Evolutionary conservation across 1,140 invertebrate species (phyloP).

Genomic region (Popillia japonica): DNA sequence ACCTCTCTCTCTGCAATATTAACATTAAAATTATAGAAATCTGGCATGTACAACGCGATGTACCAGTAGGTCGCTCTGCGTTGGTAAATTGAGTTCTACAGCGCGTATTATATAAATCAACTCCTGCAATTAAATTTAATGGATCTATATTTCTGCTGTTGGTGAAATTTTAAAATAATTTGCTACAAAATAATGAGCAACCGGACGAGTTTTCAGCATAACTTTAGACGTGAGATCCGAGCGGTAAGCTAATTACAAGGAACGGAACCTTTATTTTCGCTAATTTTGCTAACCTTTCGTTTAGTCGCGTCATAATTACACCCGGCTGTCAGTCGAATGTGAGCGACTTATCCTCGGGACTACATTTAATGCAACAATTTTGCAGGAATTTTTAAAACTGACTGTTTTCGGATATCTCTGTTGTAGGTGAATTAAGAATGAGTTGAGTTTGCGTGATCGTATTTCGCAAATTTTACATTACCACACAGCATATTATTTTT

Average conservation of each 20-base stretch:
- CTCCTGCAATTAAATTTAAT: constrained; percentile 33
- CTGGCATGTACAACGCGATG: not conserved
- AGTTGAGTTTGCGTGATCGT: not conserved
- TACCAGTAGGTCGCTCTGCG: not conserved
- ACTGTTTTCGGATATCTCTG: not conserved
- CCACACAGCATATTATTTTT: too few relatives aligned
- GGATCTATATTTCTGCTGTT: constrained; percentile 30
- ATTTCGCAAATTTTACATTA: not conserved
- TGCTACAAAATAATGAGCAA: constrained; percentile 32
- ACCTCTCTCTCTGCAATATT: not conserved
- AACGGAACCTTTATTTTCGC: constrained; percentile 29
- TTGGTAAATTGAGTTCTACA: not conserved
- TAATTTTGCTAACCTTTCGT: constrained; percentile 35
- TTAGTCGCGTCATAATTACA: constrained; percentile 22
- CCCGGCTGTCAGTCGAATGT: not conserved
- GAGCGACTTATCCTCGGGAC: not conserved
- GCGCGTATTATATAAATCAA: constrained; percentile 19
- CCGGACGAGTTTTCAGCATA: constrained; percentile 10
- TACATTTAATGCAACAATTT: constrained; percentile 1
- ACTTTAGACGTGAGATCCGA: constrained; percentile 13
- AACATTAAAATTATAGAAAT: constrained; percentile 1
- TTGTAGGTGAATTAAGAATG: not conserved
- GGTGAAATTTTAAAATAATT: constrained; percentile 32
- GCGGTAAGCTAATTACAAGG: constrained; percentile 28
- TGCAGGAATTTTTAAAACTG: not conserved